Evolutionary conservation across 2,113 vertebrate genomes (phyloP), one percentile per base, ranked within the genome.

Genomic region (Zosterops japonicus): DNA sequence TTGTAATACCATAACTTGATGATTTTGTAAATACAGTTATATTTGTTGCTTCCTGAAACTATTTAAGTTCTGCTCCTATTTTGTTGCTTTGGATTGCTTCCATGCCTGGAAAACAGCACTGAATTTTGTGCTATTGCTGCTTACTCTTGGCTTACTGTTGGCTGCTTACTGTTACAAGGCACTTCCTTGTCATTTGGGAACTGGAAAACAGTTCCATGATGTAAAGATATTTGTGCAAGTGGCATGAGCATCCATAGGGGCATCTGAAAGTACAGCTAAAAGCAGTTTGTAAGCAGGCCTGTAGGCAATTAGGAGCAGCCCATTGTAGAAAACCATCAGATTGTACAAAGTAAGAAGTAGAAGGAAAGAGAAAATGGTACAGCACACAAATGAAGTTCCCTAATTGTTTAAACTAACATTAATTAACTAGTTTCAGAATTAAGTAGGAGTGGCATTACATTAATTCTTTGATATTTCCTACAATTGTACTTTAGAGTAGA

Each of bases 391-490:
- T 36, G 1, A 85, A 76, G 44, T 76, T n/a, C 23, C 25, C n/a
- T 46, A 36, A 60, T 61, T 89, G 22, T 31, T 84, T 89, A 87
- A 87, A 60, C 14, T 70, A 88, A 68, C 3, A 2, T 63, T 77
- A 86, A 81, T 83, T 94, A 64, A 78, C 9, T 81, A 24, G 70
- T 74, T 85, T 92, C 59, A 85, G 31, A 94, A 85, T 79, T 55
- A 90, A 79, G 65, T 21, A 74, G 61, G 44, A 92, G 28, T 4
- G 5, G 33, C 27, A 76, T 93, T 87, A 72, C 78, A 69, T 63
- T 79, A 88, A 35, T 63, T 93, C 56, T 85, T 83, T 83, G 46
- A 35, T 85, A 87, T n/a, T 93, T 85, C 75, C 78, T 87, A 36
- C 74, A 69, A 42, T 39, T 91, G 36, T 90, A 82, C n/a, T 87